Evolutionary conservation across 1,140 invertebrate genomes (phyloP).

Genomic region (Episyrphus balteatus): DNA sequence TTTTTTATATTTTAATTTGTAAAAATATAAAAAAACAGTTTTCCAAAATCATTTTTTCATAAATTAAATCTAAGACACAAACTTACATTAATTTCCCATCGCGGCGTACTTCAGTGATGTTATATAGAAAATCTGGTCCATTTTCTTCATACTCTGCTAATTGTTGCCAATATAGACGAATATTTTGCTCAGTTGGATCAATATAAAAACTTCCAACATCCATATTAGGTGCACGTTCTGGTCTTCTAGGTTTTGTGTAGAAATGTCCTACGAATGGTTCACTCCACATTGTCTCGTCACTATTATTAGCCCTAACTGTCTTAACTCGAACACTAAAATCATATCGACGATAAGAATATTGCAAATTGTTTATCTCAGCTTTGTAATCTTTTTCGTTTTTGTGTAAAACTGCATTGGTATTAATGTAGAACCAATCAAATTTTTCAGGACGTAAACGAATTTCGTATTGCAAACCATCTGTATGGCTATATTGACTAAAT

Average conservation of each 20-base stretch:
- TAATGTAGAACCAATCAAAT: too few species aligned
- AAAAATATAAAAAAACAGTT: too few species aligned
- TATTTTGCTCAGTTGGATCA: conserved; percentile 14
- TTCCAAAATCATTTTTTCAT: too few species aligned
- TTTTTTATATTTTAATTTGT: too few species aligned
- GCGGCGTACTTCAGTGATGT: conserved; percentile 18
- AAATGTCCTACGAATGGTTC: conserved; percentile 15
- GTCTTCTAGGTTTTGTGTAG: conserved; percentile 12
- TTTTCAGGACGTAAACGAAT: too few species aligned
- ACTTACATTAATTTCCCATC: conserved; percentile 14
- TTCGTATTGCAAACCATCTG: too few species aligned
- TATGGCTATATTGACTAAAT: background rate
- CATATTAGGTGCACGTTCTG: conserved; percentile 17
- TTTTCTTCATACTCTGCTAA: conserved; percentile 17
- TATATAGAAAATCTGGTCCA: conserved; percentile 16
- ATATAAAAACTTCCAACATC: conserved; percentile 26
- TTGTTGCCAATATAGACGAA: conserved; percentile 24
- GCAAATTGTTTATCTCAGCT: background rate
- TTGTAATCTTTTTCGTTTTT: too few species aligned
- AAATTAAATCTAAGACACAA: too few species aligned
- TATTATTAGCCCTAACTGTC: background rate
- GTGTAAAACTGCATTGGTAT: too few species aligned
- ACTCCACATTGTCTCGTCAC: conserved; percentile 10
- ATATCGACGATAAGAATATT: conserved; percentile 5
- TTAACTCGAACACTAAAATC: conserved; percentile 17